Evolutionary conservation across 2,888 invertebrate species (phyloP), one percentile per base, ranked within the genome.

Genomic region (Sarcophaga caerulescens): DNA sequence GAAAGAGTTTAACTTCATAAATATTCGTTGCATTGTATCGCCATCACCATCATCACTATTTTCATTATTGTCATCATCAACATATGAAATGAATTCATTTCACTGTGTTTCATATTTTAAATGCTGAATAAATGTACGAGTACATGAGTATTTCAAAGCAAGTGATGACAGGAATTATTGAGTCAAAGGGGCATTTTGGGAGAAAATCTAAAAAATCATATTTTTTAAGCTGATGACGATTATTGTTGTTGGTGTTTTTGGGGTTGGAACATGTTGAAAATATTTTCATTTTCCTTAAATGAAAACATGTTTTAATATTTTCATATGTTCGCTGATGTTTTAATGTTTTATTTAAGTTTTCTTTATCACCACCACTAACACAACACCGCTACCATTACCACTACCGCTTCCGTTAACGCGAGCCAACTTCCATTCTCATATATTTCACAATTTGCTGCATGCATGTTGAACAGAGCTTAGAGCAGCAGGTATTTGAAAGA

Each of bases 271-370:
- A 84, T 79, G 75, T 84, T 79, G 35, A 35, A 79, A 79, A 73
- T 69, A 79, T 75, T 69, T 79, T 82, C 71, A 52, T 52, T 52
- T 75, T 84, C 60, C 63, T 70, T 59, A 69, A 65, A 14, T 75
- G 59, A 79, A 79, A 79, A 84, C 59, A 84, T 63, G 44, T 84
- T 78, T 35, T 35, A 52, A 52, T 14, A 4, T 5, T 17, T 52
- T 52, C 17, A 52, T 0, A 52, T 52, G 52, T 14, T 52, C 4
- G 4, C 52, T 52, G 47, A 47, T 14, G 47, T 47, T 47, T 74
- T 74, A 78, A 68, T 78, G 69, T 74, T 79, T 84, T 84, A 63
- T 69, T 84, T 70, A 69, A 65, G 59, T 69, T 84, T 65, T 77
- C n/a, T 45, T 65, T 76, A 47, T 66, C 76, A 77, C 60, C 59